A percentile compares a stretch with the other conserved stretches of the same genome.
Evolutionary conservation across 2,888 invertebrate genomes (phyloP).

Genomic region (Eupeodes luniger): DNA sequence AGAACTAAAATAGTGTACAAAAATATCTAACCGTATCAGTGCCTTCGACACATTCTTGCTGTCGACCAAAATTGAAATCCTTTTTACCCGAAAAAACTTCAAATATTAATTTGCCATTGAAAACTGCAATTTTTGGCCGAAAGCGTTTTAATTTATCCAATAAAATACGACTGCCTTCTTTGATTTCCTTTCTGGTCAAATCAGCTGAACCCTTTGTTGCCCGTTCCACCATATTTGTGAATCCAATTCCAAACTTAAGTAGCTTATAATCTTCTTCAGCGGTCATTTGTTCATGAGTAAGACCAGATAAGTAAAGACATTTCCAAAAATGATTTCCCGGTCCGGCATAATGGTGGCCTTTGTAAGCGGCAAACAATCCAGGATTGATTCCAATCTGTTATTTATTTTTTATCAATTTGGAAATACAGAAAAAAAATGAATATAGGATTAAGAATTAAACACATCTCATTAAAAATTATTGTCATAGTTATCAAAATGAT

Average conservation of each 20-base stretch:
- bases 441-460: not conserved
- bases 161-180: constrained; percentile 95
- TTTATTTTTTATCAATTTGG: not conserved
- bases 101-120: constrained; percentile 99
- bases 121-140: constrained; percentile 98
- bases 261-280: constrained; percentile 98
- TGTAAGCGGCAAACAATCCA: constrained; percentile 97
- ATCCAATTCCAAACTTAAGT: constrained; percentile 97
- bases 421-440: not conserved
- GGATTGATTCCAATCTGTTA: constrained; percentile 98
- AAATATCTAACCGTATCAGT: constrained; percentile 93
- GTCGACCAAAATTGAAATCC: constrained; percentile 98
- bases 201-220: constrained; percentile 98
- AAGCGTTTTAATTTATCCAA: constrained; percentile 95
- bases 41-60: constrained; percentile 96
- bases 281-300: constrained; percentile 97
- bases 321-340: constrained; percentile 99
- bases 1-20: constrained; percentile 2
- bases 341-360: constrained; percentile 99
- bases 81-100: constrained; percentile 99
- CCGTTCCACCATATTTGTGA: constrained; percentile 98
- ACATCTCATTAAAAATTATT: not conserved
- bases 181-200: constrained; percentile 96
- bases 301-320: constrained; percentile 96
- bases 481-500: not conserved